Conservation (phyloP, 2,888 invertebrate species). For the Papilio demoleus region DNA sequence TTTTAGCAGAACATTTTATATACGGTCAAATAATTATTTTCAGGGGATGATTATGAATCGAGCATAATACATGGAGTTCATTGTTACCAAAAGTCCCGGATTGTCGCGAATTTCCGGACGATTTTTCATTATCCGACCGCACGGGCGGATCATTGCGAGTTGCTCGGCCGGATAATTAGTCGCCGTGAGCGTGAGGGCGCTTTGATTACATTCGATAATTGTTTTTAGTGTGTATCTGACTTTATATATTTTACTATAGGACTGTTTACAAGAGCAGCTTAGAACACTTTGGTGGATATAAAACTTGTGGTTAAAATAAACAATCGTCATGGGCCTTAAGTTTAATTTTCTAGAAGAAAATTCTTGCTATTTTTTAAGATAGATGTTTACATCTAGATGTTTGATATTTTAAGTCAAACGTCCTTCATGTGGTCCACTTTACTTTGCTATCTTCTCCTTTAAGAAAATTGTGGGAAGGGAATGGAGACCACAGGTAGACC, state of each 20-base stretch:
- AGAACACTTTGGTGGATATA: too few species aligned
- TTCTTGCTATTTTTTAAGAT: not conserved
- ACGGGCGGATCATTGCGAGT: conserved; percentile 66
- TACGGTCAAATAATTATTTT: not conserved
- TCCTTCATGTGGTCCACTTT: too few species aligned
- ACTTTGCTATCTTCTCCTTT: too few species aligned
- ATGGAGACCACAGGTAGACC: too few species aligned
- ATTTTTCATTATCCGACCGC: conserved; percentile 77
- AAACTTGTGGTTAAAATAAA: not conserved
- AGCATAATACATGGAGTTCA: not conserved
- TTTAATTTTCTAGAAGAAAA: too few species aligned
- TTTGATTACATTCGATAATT: conserved; percentile 73
- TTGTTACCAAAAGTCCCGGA: conserved; percentile 43
- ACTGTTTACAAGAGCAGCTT: too few species aligned
- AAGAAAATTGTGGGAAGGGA: too few species aligned
- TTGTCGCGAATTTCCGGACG: conserved; percentile 65
- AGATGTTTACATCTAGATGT: too few species aligned
- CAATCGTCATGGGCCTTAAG: too few species aligned
- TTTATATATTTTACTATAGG: conserved; percentile 45
- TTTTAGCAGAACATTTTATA: too few species aligned
- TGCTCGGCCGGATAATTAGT: conserved; percentile 77
- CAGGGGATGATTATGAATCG: not conserved
- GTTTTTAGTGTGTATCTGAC: conserved; percentile 57
- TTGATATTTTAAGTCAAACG: too few species aligned
- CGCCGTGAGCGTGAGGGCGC: conserved; percentile 65